phyloP scores from a whole-genome alignment of 2,888 invertebrate genomes.

The Nemapogon koenigi region DNA sequence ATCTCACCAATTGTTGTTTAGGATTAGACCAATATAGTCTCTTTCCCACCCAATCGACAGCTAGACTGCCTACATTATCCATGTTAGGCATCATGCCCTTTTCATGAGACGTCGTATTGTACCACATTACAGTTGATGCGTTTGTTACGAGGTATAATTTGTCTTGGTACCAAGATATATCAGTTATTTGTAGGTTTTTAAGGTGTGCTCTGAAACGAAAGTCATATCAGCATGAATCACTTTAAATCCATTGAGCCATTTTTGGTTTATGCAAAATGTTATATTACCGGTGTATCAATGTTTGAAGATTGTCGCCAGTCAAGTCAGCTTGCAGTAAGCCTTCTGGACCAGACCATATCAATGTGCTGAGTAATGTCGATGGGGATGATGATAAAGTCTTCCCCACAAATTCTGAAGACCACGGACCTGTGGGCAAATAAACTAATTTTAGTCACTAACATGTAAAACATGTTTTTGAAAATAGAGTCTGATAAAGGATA shows the following conservation, averaged over 20 bases:
- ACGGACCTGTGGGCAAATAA: slow-evolving; percentile 67
- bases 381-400: slow-evolving; percentile 67
- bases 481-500: background rate
- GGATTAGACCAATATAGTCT: slow-evolving; percentile 92
- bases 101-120: slow-evolving; percentile 69
- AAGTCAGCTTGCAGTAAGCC: slow-evolving; percentile 83
- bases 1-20: slow-evolving; percentile 79
- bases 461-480: background rate
- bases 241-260: too few species aligned
- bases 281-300: slow-evolving; percentile 64
- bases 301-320: slow-evolving; percentile 77
- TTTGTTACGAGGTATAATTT: slow-evolving; percentile 78
- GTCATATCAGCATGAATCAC: too few species aligned
- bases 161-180: slow-evolving; percentile 81
- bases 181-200: slow-evolving; percentile 68
- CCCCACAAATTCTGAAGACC: slow-evolving; percentile 78
- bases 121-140: slow-evolving; percentile 73
- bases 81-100: slow-evolving; percentile 67
- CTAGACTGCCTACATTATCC: slow-evolving; percentile 78
- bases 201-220: slow-evolving; percentile 49
- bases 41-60: slow-evolving; percentile 90
- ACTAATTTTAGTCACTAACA: background rate
- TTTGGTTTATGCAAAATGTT: too few species aligned
- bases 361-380: slow-evolving; percentile 64
- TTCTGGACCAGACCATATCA: slow-evolving; percentile 78